Evolutionary conservation across 2,113 vertebrate species (phyloP).

Genomic region (Vicugna pacos): DNA sequence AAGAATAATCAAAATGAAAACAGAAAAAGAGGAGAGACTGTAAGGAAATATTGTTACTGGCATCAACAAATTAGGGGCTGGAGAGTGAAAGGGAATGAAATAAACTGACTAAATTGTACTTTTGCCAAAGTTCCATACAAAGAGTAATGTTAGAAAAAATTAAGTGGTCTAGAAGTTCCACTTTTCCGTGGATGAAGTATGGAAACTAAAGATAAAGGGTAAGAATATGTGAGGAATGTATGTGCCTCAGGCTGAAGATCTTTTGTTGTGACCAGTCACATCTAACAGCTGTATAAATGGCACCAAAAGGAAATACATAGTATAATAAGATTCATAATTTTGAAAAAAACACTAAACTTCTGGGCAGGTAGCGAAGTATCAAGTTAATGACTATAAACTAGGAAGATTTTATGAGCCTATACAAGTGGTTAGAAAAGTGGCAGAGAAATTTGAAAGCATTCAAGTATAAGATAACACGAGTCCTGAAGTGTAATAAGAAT

Average conservation of each 20-base stretch:
- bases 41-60: not conserved
- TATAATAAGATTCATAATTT: not conserved
- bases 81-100: not conserved
- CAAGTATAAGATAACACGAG: not conserved
- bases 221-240: not conserved
- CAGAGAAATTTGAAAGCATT: slow-evolving; percentile 28
- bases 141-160: not conserved
- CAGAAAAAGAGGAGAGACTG: not conserved
- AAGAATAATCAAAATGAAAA: not conserved
- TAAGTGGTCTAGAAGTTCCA: not conserved
- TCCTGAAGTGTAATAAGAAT: not conserved
- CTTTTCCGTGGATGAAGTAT: not conserved
- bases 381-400: not conserved
- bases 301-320: not conserved
- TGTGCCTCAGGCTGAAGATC: not conserved
- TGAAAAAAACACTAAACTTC: slow-evolving; percentile 39
- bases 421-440: not conserved
- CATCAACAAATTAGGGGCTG: not conserved
- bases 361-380: not conserved
- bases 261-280: not conserved
- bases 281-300: not conserved
- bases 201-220: not conserved
- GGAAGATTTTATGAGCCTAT: not conserved
- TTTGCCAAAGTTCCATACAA: not conserved
- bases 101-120: not conserved